Evolutionary conservation across 2,113 vertebrate species (phyloP).

Genomic region (Boulengeromyrus knoepffleri): DNA sequence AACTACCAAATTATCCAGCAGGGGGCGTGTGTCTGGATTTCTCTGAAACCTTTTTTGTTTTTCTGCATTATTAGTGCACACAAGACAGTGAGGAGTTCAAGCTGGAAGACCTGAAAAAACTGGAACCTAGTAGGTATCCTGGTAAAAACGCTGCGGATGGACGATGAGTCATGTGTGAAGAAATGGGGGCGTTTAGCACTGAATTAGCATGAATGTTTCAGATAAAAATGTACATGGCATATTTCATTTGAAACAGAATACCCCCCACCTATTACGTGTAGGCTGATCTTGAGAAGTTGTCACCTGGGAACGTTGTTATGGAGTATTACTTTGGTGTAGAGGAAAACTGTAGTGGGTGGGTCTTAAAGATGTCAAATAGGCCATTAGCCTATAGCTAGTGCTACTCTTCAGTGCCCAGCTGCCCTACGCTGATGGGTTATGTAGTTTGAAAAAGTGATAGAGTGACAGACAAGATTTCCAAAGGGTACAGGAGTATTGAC

Average conservation of each 20-base stretch:
- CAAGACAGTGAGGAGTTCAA: conserved; percentile 90
- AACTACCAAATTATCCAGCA: background rate
- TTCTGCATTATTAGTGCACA: conserved; percentile 63
- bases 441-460: background rate
- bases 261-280: background rate
- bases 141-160: background rate
- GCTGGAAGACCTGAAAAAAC: conserved; percentile 91
- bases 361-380: background rate
- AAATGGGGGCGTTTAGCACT: background rate
- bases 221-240: background rate
- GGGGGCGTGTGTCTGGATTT: background rate
- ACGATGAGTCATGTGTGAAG: background rate
- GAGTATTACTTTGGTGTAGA: background rate
- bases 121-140: conserved; percentile 78
- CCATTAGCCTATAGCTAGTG: background rate
- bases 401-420: background rate
- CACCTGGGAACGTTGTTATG: background rate
- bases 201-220: background rate
- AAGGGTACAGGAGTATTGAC: background rate
- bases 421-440: background rate
- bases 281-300: background rate
- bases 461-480: background rate
- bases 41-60: background rate
- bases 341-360: background rate
- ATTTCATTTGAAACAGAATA: background rate